A percentile compares a stretch with the other conserved stretches of the same genome.
Evolutionary conservation across 1,140 invertebrate genomes (phyloP).

Genomic region (Galleria mellonella): DNA sequence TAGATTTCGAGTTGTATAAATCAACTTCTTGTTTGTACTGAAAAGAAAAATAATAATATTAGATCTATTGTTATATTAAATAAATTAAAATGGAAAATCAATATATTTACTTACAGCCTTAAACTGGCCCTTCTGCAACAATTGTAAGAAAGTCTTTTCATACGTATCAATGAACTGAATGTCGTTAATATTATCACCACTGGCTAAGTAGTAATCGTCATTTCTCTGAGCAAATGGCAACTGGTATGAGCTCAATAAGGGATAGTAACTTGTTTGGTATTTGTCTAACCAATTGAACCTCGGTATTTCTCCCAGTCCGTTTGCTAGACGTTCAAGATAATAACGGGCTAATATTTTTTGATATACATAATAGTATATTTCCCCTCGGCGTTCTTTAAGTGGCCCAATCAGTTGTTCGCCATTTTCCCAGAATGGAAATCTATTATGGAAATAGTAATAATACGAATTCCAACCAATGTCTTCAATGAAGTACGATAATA

Average conservation of each 20-base stretch:
- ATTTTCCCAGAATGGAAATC: conserved; percentile 80
- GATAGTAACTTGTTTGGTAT: conserved; percentile 76
- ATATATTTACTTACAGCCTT: conserved; percentile 41
- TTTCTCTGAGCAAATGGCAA: conserved; percentile 48
- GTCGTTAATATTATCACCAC: conserved; percentile 34
- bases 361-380: conserved; percentile 77
- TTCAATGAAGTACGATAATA: conserved; percentile 83
- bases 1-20: conserved; percentile 64
- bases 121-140: conserved; percentile 43
- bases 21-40: conserved; percentile 58
- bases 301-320: conserved; percentile 76
- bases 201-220: conserved; percentile 39
- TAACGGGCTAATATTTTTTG: conserved; percentile 80
- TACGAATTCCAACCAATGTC: conserved; percentile 81
- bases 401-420: conserved; percentile 56
- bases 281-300: conserved; percentile 75
- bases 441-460: conserved; percentile 81
- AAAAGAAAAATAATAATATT: conserved; percentile 13
- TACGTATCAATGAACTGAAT: conserved; percentile 48
- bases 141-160: conserved; percentile 51
- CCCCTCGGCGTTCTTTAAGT: conserved; percentile 75
- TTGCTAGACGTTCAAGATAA: conserved; percentile 80
- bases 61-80: background rate
- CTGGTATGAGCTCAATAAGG: conserved; percentile 46
- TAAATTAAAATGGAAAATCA: background rate